Evolutionary conservation across 2,797 vertebrate species (phyloP), one percentile per base, ranked within the genome.

Genomic region (Sciurus carolinensis): DNA sequence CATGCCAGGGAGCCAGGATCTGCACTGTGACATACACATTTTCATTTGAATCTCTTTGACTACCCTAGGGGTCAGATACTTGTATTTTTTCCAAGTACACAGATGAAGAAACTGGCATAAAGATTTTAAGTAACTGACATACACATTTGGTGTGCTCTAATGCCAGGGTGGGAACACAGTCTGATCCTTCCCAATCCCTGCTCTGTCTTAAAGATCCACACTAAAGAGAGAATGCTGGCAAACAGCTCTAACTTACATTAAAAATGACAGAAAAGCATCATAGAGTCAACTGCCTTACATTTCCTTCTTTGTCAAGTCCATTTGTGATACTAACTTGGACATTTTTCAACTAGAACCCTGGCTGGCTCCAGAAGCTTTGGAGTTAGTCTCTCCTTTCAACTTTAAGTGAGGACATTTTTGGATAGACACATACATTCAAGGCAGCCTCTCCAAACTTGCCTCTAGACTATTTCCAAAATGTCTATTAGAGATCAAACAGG

Each of bases 301-400:
- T 89, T 36, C 54, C 72, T 66, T 57, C 52, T 57, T 22, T 57
- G n/a, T 36, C 54, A 76, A 44, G 64, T 71, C 59, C 42, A 36
- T 88, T 42, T 73, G 24, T 93, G 87, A 89, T 33, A 66, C n/a
- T 80, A 89, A 91, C 67, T 36, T 64, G 92, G 50, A 36, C 75
- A 93, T 12, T 76, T 76, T 64, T 85, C 64, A 42, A 28, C 26
- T 67, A 84, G 50, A 89, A 28, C n/a, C 28, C 24, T 62, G 59
- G 59, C 28, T 30, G 69, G 67, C 18, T 84, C 52, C 6, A 59
- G 42, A 44, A 62, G n/a, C 54, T 75, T 20, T 87, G 80, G 59
- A 44, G 28, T 44, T 54, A 72, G 52, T 15, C 59, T 94, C 39
- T 72, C 62, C 80, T 90, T 17, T 67, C 54, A 69, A 82, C 30